Base-by-base conservation (phyloP, 2,888 invertebrate genomes). In the Vanessa cardui region DNA sequence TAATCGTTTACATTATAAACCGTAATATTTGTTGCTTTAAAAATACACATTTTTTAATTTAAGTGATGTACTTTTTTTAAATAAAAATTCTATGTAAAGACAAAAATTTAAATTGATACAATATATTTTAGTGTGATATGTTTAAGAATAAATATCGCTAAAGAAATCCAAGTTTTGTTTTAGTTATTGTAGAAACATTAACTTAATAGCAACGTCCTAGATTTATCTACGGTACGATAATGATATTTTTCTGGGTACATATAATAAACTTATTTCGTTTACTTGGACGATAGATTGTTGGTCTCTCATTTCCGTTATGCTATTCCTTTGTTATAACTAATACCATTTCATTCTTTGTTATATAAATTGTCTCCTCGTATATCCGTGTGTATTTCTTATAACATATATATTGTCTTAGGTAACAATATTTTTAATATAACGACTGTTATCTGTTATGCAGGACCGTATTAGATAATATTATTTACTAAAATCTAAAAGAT, bases 191-290 rank as follows among this genome's bases (percentile, higher is more conserved):
- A 63, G 65, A 65, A 73, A 65, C 61, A 72, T 70, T 67, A 67
- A 20, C 61, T 50, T 72, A 69, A 69, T 70, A 64, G 62, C 63
- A 66, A 62, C 56, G 58, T 70, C 45, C 59, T 64, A 67, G 67
- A 72, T 69, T 67, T 52, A 59, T 33, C 49, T 59, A 21, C 58
- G 64, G 66, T 26, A 26, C 26, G 26, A 63, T 44, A 65, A 60
- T 50, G 64, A 58, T 67, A 72, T 69, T 73, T 69, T 69, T 68
- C 69, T 68, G 69, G 61, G 63, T 58, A 58, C 64, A 69, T 66
- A 65, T 69, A 58, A 61, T 72, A 65, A 68, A 62, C 62, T 68
- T 60, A 68, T 50, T 70, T 64, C 47, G 50, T 70, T 72, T 64
- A 64, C 60, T 63, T 67, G 50, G 60, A 58, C 44, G 61, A 49